Evolutionary conservation across 2,113 vertebrate species (phyloP).

Genomic region (Pachyramphus minor): DNA sequence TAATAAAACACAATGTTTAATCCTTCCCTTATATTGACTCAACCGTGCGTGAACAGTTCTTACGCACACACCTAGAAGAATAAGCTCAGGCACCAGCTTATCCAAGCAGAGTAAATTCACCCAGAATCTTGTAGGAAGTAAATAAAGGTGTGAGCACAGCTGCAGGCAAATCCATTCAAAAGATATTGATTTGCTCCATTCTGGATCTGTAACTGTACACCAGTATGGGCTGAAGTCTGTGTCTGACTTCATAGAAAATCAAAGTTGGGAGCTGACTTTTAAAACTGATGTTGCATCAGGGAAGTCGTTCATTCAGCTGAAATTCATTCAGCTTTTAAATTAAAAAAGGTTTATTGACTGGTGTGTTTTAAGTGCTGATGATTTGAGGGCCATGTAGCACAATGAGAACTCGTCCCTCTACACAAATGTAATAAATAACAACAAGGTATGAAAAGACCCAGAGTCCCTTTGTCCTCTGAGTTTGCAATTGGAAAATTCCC

Average conservation of each 20-base stretch:
- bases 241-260: background rate
- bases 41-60: background rate
- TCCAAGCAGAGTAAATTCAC: background rate
- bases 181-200: background rate
- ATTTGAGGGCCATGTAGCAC: background rate
- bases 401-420: background rate
- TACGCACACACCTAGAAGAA: background rate
- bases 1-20: background rate
- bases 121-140: background rate
- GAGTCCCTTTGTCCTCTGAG: background rate
- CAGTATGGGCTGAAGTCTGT: background rate
- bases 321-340: background rate
- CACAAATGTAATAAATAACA: background rate
- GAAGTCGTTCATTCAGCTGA: background rate
- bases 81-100: background rate
- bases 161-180: background rate
- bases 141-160: conserved; percentile 11
- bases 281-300: background rate
- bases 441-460: background rate
- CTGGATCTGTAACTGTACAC: background rate
- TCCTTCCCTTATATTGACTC: background rate
- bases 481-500: background rate
- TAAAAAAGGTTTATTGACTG: background rate
- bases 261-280: background rate
- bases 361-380: background rate